phyloP scores from a whole-genome alignment of 2,888 invertebrate genomes.

The Achlya flavicornis region DNA sequence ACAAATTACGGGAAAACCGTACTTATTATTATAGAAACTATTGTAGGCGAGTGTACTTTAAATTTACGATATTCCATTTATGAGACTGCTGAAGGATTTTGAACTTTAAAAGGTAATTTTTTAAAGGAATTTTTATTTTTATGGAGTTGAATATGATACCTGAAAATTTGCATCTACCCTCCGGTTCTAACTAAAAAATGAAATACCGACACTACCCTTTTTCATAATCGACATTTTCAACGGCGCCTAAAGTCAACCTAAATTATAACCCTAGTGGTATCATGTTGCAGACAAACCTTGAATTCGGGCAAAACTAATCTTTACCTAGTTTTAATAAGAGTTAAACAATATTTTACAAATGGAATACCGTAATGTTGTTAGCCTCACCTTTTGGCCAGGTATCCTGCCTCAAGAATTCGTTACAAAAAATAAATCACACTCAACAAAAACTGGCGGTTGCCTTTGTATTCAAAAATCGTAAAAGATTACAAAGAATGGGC shows the following conservation, averaged over 20 bases:
- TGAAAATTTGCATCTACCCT: background rate
- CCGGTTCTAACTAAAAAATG: background rate
- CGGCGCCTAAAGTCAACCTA: slow-evolving; percentile 36
- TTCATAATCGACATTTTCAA: slow-evolving; percentile 29
- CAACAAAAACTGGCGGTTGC: slow-evolving; percentile 70
- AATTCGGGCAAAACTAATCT: slow-evolving; percentile 46
- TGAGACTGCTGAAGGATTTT: background rate
- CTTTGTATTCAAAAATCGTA: slow-evolving; percentile 65
- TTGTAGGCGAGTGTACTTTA: background rate
- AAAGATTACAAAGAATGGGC: slow-evolving; percentile 70
- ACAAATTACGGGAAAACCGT: background rate
- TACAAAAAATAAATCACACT: slow-evolving; percentile 53
- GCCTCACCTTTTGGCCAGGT: slow-evolving; percentile 62
- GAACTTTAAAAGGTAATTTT: background rate
- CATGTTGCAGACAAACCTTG: slow-evolving; percentile 31
- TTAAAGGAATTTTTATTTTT: background rate
- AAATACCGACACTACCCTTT: slow-evolving; percentile 5
- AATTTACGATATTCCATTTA: background rate
- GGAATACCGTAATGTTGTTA: slow-evolving; percentile 17
- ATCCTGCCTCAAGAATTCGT: slow-evolving; percentile 62
- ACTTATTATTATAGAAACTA: background rate
- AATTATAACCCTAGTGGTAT: slow-evolving; percentile 28
- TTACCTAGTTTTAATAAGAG: slow-evolving; percentile 30
- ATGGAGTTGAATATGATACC: no score
- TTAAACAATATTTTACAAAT: slow-evolving; percentile 16